Evolutionary conservation across 2,113 vertebrate genomes (phyloP).

Genomic region (Sapajus apella): DNA sequence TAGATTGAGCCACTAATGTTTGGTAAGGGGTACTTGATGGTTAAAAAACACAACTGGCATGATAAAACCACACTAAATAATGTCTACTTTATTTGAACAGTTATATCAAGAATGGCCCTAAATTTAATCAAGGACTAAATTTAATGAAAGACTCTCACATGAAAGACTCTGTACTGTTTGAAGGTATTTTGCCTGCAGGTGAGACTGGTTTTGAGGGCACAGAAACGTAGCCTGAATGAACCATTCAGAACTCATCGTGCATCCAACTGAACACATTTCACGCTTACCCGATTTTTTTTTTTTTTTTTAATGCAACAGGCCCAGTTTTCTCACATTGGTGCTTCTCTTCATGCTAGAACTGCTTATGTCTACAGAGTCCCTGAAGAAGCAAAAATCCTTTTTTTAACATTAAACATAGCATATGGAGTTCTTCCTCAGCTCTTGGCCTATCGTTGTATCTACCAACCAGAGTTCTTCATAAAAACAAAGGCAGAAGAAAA

Average conservation of each 20-base stretch:
- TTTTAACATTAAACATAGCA: slow-evolving; percentile 90
- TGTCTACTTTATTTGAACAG: slow-evolving; percentile 17
- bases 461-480: slow-evolving; percentile 91
- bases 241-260: background rate
- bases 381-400: slow-evolving; percentile 87
- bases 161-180: background rate
- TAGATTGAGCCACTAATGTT: background rate
- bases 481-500: slow-evolving; percentile 84
- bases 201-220: slow-evolving; percentile 42
- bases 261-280: slow-evolving; percentile 52
- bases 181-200: slow-evolving; percentile 51
- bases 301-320: slow-evolving; percentile 85
- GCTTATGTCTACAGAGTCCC: slow-evolving; percentile 95
- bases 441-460: slow-evolving; percentile 92
- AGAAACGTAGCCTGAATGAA: slow-evolving; percentile 27
- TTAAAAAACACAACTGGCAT: slow-evolving; percentile 22
- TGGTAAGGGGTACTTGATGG: background rate
- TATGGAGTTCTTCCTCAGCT: slow-evolving; percentile 93
- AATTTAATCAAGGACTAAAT: background rate
- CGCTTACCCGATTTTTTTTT: slow-evolving; percentile 50
- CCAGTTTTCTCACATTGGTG: slow-evolving; percentile 95
- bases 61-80: background rate
- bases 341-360: slow-evolving; percentile 96
- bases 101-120: background rate
- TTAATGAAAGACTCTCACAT: background rate